Conservation (phyloP, 2,797 vertebrate genomes). For the Xenentodon cancila region DNA sequence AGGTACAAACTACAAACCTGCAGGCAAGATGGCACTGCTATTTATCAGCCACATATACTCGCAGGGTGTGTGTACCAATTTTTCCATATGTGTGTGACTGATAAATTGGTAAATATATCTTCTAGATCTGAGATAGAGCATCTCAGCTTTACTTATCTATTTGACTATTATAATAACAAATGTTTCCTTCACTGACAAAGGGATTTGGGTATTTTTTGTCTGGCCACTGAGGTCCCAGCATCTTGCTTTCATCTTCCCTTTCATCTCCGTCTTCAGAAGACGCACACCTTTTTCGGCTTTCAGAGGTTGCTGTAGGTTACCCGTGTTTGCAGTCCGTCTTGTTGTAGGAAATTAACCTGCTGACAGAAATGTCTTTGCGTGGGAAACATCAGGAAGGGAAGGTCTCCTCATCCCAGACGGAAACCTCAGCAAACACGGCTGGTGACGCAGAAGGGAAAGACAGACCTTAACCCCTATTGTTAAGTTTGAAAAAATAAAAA, state of each 20-base stretch:
- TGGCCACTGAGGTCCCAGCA: conserved; percentile 52
- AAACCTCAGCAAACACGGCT: conserved; percentile 71
- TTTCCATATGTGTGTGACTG: conserved; percentile 20
- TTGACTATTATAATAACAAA: conserved; percentile 34
- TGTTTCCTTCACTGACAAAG: conserved; percentile 33
- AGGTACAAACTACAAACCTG: conserved; percentile 20
- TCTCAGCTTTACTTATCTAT: conserved; percentile 42
- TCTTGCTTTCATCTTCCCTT: conserved; percentile 45
- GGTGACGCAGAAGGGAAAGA: conserved; percentile 51
- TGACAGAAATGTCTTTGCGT: conserved; percentile 53
- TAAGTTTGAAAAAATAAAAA: conserved; percentile 22
- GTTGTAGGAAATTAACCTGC: conserved; percentile 72
- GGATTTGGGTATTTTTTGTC: conserved; percentile 45
- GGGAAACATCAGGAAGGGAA: conserved; percentile 45
- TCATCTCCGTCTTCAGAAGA: conserved; percentile 43
- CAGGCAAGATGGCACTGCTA: conserved; percentile 17
- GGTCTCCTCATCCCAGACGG: conserved; percentile 45
- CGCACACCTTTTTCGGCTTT: conserved; percentile 48
- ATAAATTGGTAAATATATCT: conserved; percentile 53
- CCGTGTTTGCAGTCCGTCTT: conserved; percentile 60
- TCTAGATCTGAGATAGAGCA: conserved; percentile 28
- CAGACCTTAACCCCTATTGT: conserved; percentile 35
- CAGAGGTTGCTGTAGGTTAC: conserved; percentile 39
- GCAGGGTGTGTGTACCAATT: background rate
- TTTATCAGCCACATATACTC: conserved; percentile 25